phyloP scores from a whole-genome alignment of 2,113 vertebrate species.

The Triplophysa siluroides region DNA sequence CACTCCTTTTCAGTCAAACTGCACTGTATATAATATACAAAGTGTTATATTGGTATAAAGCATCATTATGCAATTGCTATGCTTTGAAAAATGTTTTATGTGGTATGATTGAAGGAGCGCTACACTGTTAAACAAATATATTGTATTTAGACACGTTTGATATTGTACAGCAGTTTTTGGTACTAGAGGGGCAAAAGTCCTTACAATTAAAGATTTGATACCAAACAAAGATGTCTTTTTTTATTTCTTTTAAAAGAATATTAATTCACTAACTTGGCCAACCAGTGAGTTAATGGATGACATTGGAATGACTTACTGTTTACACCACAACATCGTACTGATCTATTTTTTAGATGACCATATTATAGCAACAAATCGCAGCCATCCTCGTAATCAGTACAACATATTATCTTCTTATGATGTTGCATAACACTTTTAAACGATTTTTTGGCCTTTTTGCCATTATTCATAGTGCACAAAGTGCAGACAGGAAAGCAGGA shows the following conservation, averaged over 20 bases:
- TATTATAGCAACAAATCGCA: too few species aligned
- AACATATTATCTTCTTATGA: too few species aligned
- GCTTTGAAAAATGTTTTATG: conserved; percentile 34
- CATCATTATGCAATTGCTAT: neutral
- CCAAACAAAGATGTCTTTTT: conserved; percentile 5
- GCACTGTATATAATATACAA: conserved; percentile 1
- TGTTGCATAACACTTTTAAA: too few species aligned
- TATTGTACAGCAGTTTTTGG: conserved; percentile 53
- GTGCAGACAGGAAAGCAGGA: too few species aligned
- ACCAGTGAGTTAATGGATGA: too few species aligned
- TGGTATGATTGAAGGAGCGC: conserved; percentile 22
- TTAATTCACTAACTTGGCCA: too few species aligned
- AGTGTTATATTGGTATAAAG: neutral
- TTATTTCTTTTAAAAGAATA: neutral
- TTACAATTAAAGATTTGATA: conserved; percentile 49
- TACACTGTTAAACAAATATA: neutral
- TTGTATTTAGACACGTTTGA: conserved; percentile 33
- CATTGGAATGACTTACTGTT: too few species aligned
- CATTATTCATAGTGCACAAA: too few species aligned
- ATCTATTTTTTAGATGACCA: too few species aligned
- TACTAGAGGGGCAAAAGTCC: conserved; percentile 1
- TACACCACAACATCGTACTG: too few species aligned
- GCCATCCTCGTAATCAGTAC: too few species aligned
- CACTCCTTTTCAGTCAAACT: conserved; percentile 10
- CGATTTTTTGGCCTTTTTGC: too few species aligned